Conservation (phyloP, 2,888 invertebrate species). For the Cerceris rybyensis region DNA sequence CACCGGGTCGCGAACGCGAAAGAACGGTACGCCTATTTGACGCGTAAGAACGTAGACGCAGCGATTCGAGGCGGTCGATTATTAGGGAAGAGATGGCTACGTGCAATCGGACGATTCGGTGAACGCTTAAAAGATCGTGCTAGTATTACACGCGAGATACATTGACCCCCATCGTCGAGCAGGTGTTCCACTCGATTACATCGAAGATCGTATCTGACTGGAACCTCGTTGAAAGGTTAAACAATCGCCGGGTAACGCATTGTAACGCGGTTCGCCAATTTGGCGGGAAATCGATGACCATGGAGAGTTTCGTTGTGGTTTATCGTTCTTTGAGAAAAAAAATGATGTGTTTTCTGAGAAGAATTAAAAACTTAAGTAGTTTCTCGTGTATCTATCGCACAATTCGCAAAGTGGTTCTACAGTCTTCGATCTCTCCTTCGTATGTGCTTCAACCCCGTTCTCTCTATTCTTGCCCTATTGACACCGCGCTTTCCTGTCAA, state of each 20-base stretch:
- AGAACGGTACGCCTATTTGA: constrained; percentile 21
- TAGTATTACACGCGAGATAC: constrained; percentile 29
- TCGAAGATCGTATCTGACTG: constrained; percentile 47
- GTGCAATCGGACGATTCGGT: neutral
- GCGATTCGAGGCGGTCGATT: constrained; percentile 24
- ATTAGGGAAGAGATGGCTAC: constrained; percentile 21
- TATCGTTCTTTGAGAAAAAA: no score
- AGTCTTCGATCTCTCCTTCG: no score
- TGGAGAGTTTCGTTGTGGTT: no score
- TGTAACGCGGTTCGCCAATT: constrained; percentile 17
- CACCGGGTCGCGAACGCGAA: constrained; percentile 51
- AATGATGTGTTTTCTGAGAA: no score
- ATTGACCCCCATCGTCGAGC: constrained; percentile 43
- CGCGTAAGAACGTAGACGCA: constrained; percentile 8
- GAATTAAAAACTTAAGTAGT: no score
- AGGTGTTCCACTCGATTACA: constrained; percentile 49
- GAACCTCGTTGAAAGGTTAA: constrained; percentile 55
- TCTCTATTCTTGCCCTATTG: no score
- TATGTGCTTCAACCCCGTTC: no score
- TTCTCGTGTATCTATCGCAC: no score
- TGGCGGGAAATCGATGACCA: constrained; percentile 37
- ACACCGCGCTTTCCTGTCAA: no score
- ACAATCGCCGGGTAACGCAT: constrained; percentile 29
- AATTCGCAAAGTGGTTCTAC: no score
- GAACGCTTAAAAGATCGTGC: constrained; percentile 30